Percentiles rank a stretch among this genome's conserved stretches.
These are phyloP conservation scores for Romanogobio albipinnatus DNA, from an alignment of 2,113 vertebrate genomes.

Conservation along the genomic window DNA sequence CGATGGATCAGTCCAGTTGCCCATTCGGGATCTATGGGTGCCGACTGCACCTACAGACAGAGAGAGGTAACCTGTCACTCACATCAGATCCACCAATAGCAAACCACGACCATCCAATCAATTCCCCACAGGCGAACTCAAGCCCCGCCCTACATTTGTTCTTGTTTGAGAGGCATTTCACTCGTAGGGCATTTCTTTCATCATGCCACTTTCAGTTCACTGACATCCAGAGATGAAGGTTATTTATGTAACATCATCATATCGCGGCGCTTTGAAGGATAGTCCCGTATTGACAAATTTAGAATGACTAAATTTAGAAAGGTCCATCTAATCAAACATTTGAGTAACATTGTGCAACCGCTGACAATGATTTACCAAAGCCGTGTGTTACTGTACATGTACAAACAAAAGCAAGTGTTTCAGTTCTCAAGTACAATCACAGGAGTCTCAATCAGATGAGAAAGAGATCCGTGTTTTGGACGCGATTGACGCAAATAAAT, in stretches of 20 bases:
- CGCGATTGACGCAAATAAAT: no score
- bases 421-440: neutral
- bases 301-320: conserved; percentile 15
- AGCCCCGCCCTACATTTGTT: no score
- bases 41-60: conserved; percentile 64
- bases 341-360: neutral
- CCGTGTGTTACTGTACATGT: neutral
- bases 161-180: no score
- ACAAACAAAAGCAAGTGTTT: neutral
- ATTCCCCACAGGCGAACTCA: no score
- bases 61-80: neutral
- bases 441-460: neutral
- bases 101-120: no score
- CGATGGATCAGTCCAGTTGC: conserved; percentile 66
- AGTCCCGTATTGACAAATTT: neutral
- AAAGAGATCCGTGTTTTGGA: neutral
- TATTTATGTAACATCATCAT: no score
- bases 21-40: conserved; percentile 65
- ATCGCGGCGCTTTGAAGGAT: neutral
- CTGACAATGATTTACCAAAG: neutral
- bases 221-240: no score
- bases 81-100: no score
- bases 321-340: neutral
- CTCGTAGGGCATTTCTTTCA: no score
- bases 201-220: no score